Base-by-base conservation (phyloP, 2,888 invertebrate species). In the Tuberolachnus salignus region DNA sequence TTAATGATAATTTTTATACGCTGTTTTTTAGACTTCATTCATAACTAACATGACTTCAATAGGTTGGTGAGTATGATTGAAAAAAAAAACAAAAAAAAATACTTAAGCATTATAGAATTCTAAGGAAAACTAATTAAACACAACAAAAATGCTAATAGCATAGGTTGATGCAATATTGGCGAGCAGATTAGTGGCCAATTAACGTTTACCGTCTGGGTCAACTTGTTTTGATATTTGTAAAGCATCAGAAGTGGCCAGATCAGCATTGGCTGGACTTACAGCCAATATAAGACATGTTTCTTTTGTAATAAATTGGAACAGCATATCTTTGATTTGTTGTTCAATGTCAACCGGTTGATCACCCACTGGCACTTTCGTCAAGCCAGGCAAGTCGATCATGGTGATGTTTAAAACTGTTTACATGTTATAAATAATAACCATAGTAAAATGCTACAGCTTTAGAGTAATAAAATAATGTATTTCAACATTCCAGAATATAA, bases 211-310 rank as follows among this genome's bases (percentile, higher is more conserved):
- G 88, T 94, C 94, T 42, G 94, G 94, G 88, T 98, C 98, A 57
- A 97, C 97, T 88, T 97, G 96, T 88, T 97, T 97, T 85, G 98
- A 95, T 86, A 99, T 89, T 88, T 99, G 99, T 75, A 99, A 89
- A 82, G 98, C 98, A 89, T 99, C 99, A 75, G 98, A 98, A 87
- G 98, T 99, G 81, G 98, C 98, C 86, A 99, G 90, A 89, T 98
- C 98, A 61, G 96, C 92, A 87, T 98, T 98, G 81, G 98, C 98
- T 34, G 98, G 97, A 34, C 97, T 96, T 21, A 98, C 98, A 70
- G 98, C 98, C 84, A 98, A 89, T 85, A 98, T 96, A 81, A 98
- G 91, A 86, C 97, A 97, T 83, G 95, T 96, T 84, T 97, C 97
- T 84, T 95, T 92, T 83, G 91, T 90, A 84, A 98, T 97, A 87